Conservation (phyloP, 2,888 invertebrate genomes). For the Apoderus coryli region DNA sequence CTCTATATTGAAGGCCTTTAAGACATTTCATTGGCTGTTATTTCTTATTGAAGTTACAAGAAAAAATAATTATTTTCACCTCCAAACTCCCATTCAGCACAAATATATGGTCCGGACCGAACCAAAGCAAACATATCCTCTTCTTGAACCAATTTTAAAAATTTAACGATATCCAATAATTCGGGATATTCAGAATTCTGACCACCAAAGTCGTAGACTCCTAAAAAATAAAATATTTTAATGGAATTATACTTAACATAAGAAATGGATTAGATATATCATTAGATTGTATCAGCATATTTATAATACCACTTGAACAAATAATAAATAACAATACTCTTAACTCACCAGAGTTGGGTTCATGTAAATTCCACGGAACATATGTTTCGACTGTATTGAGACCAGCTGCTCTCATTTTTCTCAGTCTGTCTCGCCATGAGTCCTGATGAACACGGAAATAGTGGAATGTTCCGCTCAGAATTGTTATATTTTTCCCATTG, state of each 20-base stretch:
- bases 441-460: conserved; percentile 69
- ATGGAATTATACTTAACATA: too few species aligned
- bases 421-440: conserved; percentile 67
- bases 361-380: conserved; percentile 81
- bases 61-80: too few species aligned
- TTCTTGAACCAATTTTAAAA: conserved; percentile 56
- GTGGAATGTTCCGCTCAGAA: conserved; percentile 50
- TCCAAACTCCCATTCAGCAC: conserved; percentile 68
- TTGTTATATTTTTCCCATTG: conserved; percentile 31
- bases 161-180: conserved; percentile 45
- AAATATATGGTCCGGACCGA: conserved; percentile 83
- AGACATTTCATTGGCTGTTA: too few species aligned
- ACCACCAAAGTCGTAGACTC: conserved; percentile 36
- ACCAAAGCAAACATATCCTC: conserved; percentile 67
- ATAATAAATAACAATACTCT: neutral
- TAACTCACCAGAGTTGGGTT: conserved; percentile 39
- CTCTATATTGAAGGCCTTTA: too few species aligned
- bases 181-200: conserved; percentile 31
- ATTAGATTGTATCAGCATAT: too few species aligned
- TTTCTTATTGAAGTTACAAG: too few species aligned
- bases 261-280: too few species aligned
- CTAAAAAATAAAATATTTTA: too few species aligned
- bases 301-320: too few species aligned
- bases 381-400: conserved; percentile 74
- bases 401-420: conserved; percentile 67